Evolutionary conservation across 2,888 invertebrate genomes (phyloP), one percentile per base, ranked within the genome.

Genomic region (Thecocarcelia acutangulata): DNA sequence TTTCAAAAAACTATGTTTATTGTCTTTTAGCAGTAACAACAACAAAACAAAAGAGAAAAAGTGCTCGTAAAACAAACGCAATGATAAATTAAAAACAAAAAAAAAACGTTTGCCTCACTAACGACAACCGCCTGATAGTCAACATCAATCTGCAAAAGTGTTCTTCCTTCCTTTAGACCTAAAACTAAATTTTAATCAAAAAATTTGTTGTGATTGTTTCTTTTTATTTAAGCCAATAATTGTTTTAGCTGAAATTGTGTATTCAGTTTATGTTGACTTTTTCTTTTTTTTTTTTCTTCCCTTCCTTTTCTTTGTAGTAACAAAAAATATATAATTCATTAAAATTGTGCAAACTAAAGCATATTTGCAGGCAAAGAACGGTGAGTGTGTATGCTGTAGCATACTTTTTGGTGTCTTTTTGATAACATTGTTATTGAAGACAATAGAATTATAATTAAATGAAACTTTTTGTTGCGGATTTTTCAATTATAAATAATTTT

Each of bases 171-270:
- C 11, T 15, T 15, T 46, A 21, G 4, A 73, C 28, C 37, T 13
- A 11, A 59, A 68, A 59, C 12, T 75, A 12, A 46, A 54, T 17
- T 46, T 52, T 28, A 44, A 56, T 17, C 17, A 5, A 2, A 44
- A 13, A 44, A 17, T 13, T 40, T 40, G 19, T 40, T 50, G 17
- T 64, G 17, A 28, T 59, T 42, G 28, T 50, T 74, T 5, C 56
- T 11, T 61, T 58, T 46, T 46, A 42, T 19, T 80, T 63, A 68
- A 63, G 74, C 69, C 64, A 64, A 68, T 69, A 69, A 72, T 72
- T 70, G 48, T 58, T 80, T 70, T 70, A 64, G 70, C 46, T 28
- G 46, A 28, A 12, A 61, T 54, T 61, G 12, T 33, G 42, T 42
- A 42, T 74, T 69, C 54, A 61, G n/a, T 37, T 48, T 48, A 11